phyloP scores from a whole-genome alignment of 2,888 invertebrate genomes.

The Netelia inedita region DNA sequence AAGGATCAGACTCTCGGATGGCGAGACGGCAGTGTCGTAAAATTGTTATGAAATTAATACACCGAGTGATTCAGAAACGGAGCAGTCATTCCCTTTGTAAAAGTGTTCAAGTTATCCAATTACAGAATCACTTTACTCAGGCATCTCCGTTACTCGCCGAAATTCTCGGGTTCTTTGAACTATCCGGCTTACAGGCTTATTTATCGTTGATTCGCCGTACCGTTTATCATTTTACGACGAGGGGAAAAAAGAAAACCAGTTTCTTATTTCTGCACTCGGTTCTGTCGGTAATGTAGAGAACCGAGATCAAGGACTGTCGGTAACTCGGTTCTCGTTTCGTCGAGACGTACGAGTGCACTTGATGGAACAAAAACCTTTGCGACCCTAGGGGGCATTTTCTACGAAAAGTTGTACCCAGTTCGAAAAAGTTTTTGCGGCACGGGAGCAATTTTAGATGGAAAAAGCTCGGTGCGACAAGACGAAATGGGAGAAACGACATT shows the following conservation, averaged over 20 bases:
- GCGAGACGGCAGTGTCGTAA: conserved; percentile 1
- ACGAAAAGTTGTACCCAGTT: conserved; percentile 1
- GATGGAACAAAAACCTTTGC: conserved; percentile 1
- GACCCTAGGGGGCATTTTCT: neutral
- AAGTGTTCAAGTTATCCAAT: conserved; percentile 4
- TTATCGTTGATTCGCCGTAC: too few relatives aligned
- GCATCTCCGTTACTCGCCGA: too few relatives aligned
- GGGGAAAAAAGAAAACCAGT: too few relatives aligned
- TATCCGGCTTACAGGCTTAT: too few relatives aligned
- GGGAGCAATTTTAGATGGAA: conserved; percentile 15
- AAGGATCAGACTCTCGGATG: neutral
- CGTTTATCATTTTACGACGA: too few relatives aligned
- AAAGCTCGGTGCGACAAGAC: neutral
- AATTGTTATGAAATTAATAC: conserved; percentile 31
- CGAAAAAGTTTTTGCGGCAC: conserved; percentile 3
- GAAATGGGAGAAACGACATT: neutral
- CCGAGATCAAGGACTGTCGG: neutral
- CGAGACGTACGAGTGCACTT: neutral
- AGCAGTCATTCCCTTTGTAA: neutral
- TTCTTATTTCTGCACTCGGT: too few relatives aligned
- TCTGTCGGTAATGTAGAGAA: too few relatives aligned
- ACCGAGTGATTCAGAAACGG: neutral
- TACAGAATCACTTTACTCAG: neutral
- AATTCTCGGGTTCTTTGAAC: too few relatives aligned
- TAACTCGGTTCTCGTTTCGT: neutral